Conservation (phyloP, 2,797 vertebrate genomes). For the Liasis olivaceus region DNA sequence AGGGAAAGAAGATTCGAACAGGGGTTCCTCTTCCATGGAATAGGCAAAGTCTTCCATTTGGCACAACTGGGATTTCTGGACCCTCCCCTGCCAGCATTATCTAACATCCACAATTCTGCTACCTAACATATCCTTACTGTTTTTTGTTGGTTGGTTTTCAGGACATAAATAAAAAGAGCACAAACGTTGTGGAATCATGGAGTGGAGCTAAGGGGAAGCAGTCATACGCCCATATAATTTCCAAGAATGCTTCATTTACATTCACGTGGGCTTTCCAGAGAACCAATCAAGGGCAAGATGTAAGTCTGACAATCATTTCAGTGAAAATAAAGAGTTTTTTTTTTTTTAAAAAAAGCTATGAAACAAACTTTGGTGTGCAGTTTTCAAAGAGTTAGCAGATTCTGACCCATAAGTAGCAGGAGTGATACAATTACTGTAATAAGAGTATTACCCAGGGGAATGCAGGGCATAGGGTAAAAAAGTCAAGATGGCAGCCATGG, state of each 20-base stretch:
- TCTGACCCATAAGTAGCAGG: not conserved
- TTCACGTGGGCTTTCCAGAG: conserved; percentile 99
- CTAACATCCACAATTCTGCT: not conserved
- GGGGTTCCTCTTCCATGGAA: not conserved
- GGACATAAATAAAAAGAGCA: conserved; percentile 94
- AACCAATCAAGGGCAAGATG: conserved; percentile 88
- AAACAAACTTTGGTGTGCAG: not conserved
- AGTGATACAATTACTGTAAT: not conserved
- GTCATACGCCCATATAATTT: conserved; percentile 89
- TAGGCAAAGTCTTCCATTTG: not conserved
- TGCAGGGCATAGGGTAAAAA: too few species aligned
- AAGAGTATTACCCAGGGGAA: not conserved
- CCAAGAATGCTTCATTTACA: conserved; percentile 90
- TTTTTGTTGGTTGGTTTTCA: conserved; percentile 57
- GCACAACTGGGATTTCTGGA: not conserved
- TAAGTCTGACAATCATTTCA: conserved; percentile 71
- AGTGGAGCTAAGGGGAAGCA: conserved; percentile 87
- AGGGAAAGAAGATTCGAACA: not conserved
- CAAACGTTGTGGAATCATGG: conserved; percentile 95
- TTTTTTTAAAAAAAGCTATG: not conserved
- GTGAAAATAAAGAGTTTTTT: not conserved
- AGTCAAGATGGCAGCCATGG: too few species aligned
- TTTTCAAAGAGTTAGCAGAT: not conserved
- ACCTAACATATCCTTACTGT: not conserved
- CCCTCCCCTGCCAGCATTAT: not conserved